Percentiles rank a stretch among this genome's conserved stretches.
These are phyloP conservation scores for Urocynchramus pylzowi DNA, from an alignment of 2,113 vertebrate genomes.

Conservation along the genomic window DNA sequence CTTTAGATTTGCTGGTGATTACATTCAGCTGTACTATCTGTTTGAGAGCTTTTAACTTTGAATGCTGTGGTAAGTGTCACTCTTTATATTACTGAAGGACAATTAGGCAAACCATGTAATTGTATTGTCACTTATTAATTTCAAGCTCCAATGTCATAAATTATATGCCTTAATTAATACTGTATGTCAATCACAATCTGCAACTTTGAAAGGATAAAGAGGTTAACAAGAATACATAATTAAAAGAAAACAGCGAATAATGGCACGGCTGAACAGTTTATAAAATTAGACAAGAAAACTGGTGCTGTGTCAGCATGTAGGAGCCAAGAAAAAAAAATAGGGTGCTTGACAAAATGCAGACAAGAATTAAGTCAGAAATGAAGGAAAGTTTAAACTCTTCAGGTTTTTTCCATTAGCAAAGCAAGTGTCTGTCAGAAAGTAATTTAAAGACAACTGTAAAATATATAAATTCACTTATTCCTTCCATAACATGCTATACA, in stretches of 20 bases:
- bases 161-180: conserved; percentile 78
- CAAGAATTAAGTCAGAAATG: not conserved
- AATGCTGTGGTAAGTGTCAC: conserved; percentile 61
- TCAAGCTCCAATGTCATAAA: conserved; percentile 77
- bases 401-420: not conserved
- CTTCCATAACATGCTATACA: not conserved
- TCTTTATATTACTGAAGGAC: conserved; percentile 72
- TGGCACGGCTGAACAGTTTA: conserved; percentile 64
- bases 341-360: not conserved
- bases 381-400: not conserved
- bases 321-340: not conserved
- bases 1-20: conserved; percentile 52
- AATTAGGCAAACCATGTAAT: conserved; percentile 78
- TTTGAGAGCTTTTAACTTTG: conserved; percentile 64
- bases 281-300: conserved; percentile 70
- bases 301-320: conserved; percentile 56
- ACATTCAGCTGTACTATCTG: conserved; percentile 56
- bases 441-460: not conserved
- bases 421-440: not conserved
- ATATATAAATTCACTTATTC: not conserved
- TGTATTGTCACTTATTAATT: conserved; percentile 81
- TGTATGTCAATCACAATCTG: conserved; percentile 67
- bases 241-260: conserved; percentile 72
- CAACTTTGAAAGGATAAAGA: conserved; percentile 65
- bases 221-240: conserved; percentile 78